These are phyloP conservation scores for Ormyrus pomaceus DNA, from an alignment of 2,888 invertebrate species.

Conservation along the genomic window DNA sequence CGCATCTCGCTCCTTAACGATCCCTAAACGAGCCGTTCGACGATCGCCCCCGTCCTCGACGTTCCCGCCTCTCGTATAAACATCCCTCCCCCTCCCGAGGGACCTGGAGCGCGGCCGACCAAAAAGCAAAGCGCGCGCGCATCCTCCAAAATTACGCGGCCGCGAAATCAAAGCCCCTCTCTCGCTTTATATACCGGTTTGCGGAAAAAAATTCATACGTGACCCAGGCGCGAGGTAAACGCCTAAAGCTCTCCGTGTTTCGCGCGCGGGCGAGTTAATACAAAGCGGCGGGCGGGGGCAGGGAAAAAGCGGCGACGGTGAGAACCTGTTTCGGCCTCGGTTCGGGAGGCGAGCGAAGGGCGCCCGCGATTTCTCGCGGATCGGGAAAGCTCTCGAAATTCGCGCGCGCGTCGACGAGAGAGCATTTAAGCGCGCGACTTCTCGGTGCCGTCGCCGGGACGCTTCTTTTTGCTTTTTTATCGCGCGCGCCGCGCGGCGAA, in stretches of 20 bases:
- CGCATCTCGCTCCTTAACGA: constrained; percentile 29
- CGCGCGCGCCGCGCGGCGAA: background rate
- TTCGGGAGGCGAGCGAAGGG: constrained; percentile 2
- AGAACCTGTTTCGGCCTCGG: background rate
- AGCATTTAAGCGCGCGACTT: too few species aligned
- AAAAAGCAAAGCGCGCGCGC: constrained; percentile 38
- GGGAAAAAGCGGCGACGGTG: constrained; percentile 47
- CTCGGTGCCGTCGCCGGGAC: background rate
- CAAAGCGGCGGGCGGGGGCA: constrained; percentile 25
- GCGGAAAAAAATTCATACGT: constrained; percentile 69
- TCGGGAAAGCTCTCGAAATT: constrained; percentile 46
- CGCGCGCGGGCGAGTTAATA: background rate
- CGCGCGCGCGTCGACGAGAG: background rate
- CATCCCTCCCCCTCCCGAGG: too few species aligned
- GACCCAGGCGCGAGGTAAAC: constrained; percentile 57
- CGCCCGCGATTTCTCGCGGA: constrained; percentile 21
- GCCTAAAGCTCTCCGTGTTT: constrained; percentile 14
- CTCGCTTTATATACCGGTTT: constrained; percentile 63
- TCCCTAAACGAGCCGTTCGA: background rate
- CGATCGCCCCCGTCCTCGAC: too few species aligned
- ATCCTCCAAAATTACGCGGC: constrained; percentile 55
- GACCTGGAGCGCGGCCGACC: background rate
- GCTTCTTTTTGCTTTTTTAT: background rate
- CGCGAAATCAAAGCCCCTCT: constrained; percentile 64
- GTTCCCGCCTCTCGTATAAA: too few species aligned